Conservation (phyloP, 2,113 vertebrate species). For the Clarias macrocephalus region DNA sequence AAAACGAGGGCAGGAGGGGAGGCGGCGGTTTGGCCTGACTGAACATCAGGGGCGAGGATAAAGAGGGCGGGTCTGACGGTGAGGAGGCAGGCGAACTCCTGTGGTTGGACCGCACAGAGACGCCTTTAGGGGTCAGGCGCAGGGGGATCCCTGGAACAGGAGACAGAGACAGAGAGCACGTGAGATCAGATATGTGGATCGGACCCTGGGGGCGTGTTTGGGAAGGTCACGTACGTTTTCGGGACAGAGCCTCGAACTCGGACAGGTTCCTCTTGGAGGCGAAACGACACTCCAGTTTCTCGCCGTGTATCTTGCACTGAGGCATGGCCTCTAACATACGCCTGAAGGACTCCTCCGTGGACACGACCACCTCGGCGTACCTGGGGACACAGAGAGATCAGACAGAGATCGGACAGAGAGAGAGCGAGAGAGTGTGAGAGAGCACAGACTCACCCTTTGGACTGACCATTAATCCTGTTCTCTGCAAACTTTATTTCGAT, state of each 20-base stretch:
- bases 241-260: constrained; percentile 86
- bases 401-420: neutral
- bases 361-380: constrained; percentile 87
- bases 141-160: constrained; percentile 78
- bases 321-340: constrained; percentile 85
- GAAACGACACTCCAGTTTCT: constrained; percentile 85
- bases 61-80: constrained; percentile 46
- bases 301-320: constrained; percentile 82
- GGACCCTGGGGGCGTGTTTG: too few relatives aligned
- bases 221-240: constrained; percentile 83
- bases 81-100: constrained; percentile 63
- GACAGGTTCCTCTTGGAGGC: constrained; percentile 86
- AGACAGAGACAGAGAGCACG: neutral
- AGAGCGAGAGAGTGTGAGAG: too few relatives aligned
- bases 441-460: constrained; percentile 84
- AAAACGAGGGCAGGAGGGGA: constrained; percentile 55
- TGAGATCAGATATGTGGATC: neutral
- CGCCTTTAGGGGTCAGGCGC: constrained; percentile 74
- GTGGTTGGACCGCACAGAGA: constrained; percentile 62
- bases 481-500: constrained; percentile 91
- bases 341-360: constrained; percentile 85
- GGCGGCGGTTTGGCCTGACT: constrained; percentile 59
- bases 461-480: constrained; percentile 91
- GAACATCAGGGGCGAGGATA: constrained; percentile 53
- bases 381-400: constrained; percentile 59